Evolutionary conservation across 2,113 vertebrate species (phyloP), one percentile per base, ranked within the genome.

Genomic region (Limnothrissa miodon): DNA sequence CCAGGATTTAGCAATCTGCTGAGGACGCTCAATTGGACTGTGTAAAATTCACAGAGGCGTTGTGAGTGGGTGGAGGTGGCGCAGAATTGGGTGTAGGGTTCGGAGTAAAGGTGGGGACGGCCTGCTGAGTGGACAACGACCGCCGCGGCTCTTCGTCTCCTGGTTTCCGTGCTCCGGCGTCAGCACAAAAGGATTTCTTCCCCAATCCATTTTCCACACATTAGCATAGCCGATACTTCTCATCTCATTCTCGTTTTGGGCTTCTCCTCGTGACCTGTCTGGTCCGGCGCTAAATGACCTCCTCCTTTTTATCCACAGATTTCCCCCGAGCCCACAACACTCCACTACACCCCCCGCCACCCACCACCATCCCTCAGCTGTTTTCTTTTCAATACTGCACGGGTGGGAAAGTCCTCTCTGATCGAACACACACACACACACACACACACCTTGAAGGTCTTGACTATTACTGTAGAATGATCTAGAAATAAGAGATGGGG

Each of bases 101-200:
- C 6, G 59, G 7, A 7, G 9, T 23, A 9, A 23, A 9, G 25
- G 6, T 10, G 59, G n/a, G n/a, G n/a, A 8, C n/a, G 6, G 51
- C 56, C 53, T 29, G 56, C 59, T 62, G 59, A 29, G n/a, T 11
- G 25, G 59, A 62, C 59, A 13, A 62, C n/a, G 59, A 29, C 59
- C 59, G n/a, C 5, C 1, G 23, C 10, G 46, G 11, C 15, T 13
- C 46, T 13, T 13, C 46, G 11, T 19, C 59, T 29, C n/a, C 1
- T 2, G 11, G 59, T 62, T n/a, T 6, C 56, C 4, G 59, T 29
- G 59, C n/a, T 13, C 59, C n/a, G n/a, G 59, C 10, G 59, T 62
- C 59, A 62, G 59, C 59, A 62, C 59, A 62, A 62, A 62, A 62
- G 59, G 59, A 62, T 62, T 62, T 62, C 59, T 62, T 19, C 59